Evolutionary conservation across 2,797 vertebrate genomes (phyloP).

Genomic region (Gastrophryne carolinensis): DNA sequence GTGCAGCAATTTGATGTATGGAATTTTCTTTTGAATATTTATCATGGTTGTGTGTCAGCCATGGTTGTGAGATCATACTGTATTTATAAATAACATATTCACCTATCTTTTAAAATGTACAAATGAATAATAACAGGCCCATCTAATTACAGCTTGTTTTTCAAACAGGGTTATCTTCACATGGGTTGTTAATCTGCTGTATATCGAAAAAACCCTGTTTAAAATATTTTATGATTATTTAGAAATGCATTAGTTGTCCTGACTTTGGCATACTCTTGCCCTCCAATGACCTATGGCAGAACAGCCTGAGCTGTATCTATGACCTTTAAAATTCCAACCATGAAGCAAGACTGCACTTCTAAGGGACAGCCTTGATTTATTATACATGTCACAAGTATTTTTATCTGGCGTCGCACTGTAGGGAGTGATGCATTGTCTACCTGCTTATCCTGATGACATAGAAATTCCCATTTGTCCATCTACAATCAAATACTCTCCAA

Average conservation of each 20-base stretch:
- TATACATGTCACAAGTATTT: constrained; percentile 30
- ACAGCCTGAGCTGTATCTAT: neutral
- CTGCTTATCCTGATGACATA: constrained; percentile 31
- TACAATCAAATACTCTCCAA: constrained; percentile 17
- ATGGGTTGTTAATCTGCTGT: neutral
- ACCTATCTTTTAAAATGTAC: too few relatives aligned
- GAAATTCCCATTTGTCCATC: constrained; percentile 39
- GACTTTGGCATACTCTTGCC: neutral
- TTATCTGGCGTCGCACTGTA: constrained; percentile 24
- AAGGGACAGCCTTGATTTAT: constrained; percentile 36
- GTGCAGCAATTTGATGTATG: too few relatives aligned
- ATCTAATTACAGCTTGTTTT: too few relatives aligned
- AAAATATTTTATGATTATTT: neutral
- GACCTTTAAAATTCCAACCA: constrained; percentile 38
- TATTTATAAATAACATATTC: too few relatives aligned
- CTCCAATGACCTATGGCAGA: constrained; percentile 7
- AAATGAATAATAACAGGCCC: too few relatives aligned
- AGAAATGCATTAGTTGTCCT: neutral
- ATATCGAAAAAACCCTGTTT: neutral
- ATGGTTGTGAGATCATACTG: too few relatives aligned
- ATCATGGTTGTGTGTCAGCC: too few relatives aligned
- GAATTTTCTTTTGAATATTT: too few relatives aligned
- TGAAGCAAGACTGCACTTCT: constrained; percentile 19
- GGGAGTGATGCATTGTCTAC: constrained; percentile 36
- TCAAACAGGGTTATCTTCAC: too few relatives aligned